These are phyloP conservation scores for Anticlea derivata DNA, from an alignment of 2,888 invertebrate genomes.

Conservation along the genomic window DNA sequence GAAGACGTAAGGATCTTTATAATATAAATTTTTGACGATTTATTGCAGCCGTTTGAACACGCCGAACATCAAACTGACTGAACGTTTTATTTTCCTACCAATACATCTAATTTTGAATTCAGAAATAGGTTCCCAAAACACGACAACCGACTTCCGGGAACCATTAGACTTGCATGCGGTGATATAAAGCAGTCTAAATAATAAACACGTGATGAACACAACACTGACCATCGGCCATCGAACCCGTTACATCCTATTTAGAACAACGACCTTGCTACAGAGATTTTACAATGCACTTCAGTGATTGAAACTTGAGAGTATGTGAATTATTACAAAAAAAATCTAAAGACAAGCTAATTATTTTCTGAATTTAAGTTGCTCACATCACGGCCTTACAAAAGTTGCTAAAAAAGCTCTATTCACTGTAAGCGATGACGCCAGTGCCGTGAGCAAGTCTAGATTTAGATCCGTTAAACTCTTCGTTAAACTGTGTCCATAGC, in stretches of 20 bases:
- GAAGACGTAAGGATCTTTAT: no score
- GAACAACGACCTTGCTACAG: constrained; percentile 72
- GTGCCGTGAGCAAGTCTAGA: constrained; percentile 44
- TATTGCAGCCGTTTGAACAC: no score
- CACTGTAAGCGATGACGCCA: constrained; percentile 53
- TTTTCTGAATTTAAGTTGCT: constrained; percentile 29
- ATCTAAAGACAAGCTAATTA: constrained; percentile 1
- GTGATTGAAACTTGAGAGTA: constrained; percentile 4
- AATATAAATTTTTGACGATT: no score
- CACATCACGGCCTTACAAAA: constrained; percentile 20
- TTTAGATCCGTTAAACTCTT: constrained; percentile 45
- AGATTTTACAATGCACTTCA: constrained; percentile 33
- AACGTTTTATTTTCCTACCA: constrained; percentile 1
- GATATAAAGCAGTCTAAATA: constrained; percentile 28
- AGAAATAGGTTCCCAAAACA: constrained; percentile 12
- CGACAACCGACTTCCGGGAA: constrained; percentile 23
- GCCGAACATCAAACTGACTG: not conserved
- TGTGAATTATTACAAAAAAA: no score
- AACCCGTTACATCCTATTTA: constrained; percentile 76
- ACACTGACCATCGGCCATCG: constrained; percentile 62
- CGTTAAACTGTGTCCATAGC: constrained; percentile 30
- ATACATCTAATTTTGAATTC: constrained; percentile 5
- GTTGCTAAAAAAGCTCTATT: constrained; percentile 31
- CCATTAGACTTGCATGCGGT: constrained; percentile 14
- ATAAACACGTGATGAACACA: constrained; percentile 40